These are phyloP conservation scores for Plutella xylostella DNA, from an alignment of 2,888 invertebrate genomes.

Conservation along the genomic window DNA sequence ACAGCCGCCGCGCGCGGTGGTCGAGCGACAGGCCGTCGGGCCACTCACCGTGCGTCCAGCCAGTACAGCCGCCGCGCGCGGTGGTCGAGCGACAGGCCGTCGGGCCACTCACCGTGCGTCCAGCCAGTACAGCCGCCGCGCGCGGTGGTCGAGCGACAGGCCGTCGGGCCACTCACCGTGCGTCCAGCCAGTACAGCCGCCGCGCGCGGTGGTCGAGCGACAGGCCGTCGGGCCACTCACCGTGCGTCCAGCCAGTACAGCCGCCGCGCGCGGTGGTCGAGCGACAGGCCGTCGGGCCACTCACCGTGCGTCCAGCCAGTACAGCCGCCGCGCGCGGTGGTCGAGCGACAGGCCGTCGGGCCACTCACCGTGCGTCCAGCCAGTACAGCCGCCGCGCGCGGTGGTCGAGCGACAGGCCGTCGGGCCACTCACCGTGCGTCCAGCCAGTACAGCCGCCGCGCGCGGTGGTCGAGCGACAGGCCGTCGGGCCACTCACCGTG, in stretches of 20 bases:
- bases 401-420: constrained; percentile 83
- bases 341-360: constrained; percentile 88
- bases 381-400: constrained; percentile 80
- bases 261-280: constrained; percentile 78
- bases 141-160: constrained; percentile 89
- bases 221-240: constrained; percentile 89
- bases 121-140: constrained; percentile 88
- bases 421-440: constrained; percentile 84
- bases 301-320: constrained; percentile 82
- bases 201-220: constrained; percentile 80
- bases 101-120: constrained; percentile 83
- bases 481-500: constrained; percentile 84
- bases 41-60: constrained; percentile 77
- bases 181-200: constrained; percentile 88
- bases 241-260: constrained; percentile 79
- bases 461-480: constrained; percentile 80
- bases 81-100: constrained; percentile 93
- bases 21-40: constrained; percentile 88
- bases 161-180: constrained; percentile 80
- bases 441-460: constrained; percentile 83
- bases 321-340: constrained; percentile 77
- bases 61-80: constrained; percentile 85
- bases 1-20: constrained; percentile 77
- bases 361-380: constrained; percentile 84
- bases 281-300: constrained; percentile 10